Evolutionary conservation across 2,888 invertebrate genomes (phyloP), one percentile per base, ranked within the genome.

Genomic region (Pyralis farinalis): DNA sequence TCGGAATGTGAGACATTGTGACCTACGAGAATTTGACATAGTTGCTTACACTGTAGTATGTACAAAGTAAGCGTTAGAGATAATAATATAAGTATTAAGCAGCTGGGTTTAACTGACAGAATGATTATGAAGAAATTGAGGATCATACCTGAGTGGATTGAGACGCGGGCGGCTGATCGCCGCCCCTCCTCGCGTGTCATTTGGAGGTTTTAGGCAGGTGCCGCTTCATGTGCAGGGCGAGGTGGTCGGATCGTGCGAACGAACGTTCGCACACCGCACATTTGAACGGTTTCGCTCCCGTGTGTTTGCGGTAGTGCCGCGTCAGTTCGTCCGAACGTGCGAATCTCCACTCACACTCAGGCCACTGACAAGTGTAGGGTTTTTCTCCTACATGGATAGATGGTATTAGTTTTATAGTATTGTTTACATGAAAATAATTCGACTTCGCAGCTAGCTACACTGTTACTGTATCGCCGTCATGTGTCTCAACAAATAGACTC

Each of bases 291-390:
- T 98, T 98, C 44, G 97, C 97, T 22, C 98, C 98, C 0, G 98
- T 98, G 88, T 98, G 98, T 85, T 98, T 98, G 69, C 98, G 93
- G 90, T 97, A 98, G 81, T 98, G 98, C 59, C 98, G 94, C 44
- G 98, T 98, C 74, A 98, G 89, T 89, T 98, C 98, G 88, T 98
- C 98, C 33, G 97, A 97, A 46, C 98, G 92, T 42, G 98, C 98
- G 80, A 98, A 98, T 68, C 98, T 92, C 98, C 98, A 98, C 74
- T 97, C 97, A 88, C 98, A 98, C 71, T 98, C 98, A 34, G 97
- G 97, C 98, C 98, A 98, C 75, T 97, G 97, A 88, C 98, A 98
- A 73, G 97, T 96, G 90, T 98, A 98, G 53, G 98, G 98, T 86
- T 98, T 98, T 85, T 98, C 98, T 61, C 98, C 98, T 97, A 91